phyloP scores from a whole-genome alignment of 2,797 vertebrate species.

The Loriculus beryllinus region DNA sequence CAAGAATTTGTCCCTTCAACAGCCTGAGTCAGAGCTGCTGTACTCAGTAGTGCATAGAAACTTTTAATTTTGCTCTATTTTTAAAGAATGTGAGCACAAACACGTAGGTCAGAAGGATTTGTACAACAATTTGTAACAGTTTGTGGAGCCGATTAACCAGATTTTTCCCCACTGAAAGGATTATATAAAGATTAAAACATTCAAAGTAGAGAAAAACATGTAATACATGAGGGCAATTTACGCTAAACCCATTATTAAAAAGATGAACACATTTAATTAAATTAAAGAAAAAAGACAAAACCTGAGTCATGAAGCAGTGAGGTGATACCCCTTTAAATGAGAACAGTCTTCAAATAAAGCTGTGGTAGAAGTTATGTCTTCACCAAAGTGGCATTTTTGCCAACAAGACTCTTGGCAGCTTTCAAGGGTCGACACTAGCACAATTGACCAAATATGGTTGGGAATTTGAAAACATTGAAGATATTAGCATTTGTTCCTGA shows the following conservation, averaged over 20 bases:
- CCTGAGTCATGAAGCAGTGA: background rate
- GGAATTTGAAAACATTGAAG: conserved; percentile 76
- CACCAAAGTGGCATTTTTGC: conserved; percentile 77
- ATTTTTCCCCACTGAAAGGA: conserved; percentile 30
- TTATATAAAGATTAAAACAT: conserved; percentile 52
- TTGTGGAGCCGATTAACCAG: background rate
- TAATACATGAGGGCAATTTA: background rate
- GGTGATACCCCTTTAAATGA: conserved; percentile 47
- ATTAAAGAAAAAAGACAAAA: background rate
- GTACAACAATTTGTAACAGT: conserved; percentile 11
- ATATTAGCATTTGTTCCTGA: conserved; percentile 76
- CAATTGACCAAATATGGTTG: conserved; percentile 80
- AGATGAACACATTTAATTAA: conserved; percentile 35
- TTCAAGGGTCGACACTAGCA: conserved; percentile 49
- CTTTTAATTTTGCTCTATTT: background rate
- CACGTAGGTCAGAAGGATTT: conserved; percentile 19
- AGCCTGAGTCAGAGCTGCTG: background rate
- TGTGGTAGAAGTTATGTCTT: conserved; percentile 68
- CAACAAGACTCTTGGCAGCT: conserved; percentile 77
- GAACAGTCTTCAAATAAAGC: conserved; percentile 59
- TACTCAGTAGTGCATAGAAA: background rate
- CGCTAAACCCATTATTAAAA: conserved; percentile 29
- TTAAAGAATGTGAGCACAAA: background rate
- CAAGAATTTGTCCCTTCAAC: background rate
- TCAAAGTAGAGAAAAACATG: conserved; percentile 14